Evolutionary conservation across 64 coral and sea anemone genomes (phyloP).

Genomic region (Dendrophyllia cribrosa): DNA sequence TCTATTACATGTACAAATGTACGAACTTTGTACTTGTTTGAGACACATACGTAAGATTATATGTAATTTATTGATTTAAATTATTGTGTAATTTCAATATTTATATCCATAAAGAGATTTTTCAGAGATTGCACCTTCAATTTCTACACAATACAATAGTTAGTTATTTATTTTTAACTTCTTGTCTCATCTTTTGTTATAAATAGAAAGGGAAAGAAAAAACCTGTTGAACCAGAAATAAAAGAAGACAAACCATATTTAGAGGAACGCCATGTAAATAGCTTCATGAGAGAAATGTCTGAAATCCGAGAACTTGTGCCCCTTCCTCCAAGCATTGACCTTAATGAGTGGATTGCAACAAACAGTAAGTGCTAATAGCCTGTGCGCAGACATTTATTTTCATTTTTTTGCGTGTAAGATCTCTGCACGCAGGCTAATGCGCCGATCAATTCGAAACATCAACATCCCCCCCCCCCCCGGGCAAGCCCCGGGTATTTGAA

Average conservation of each 20-base stretch:
- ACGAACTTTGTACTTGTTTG: neutral
- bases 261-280: slow-evolving; percentile 77
- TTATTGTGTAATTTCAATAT: no score
- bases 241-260: slow-evolving; percentile 97
- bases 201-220: slow-evolving; percentile 90
- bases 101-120: no score
- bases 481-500: no score
- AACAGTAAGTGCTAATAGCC: slow-evolving; percentile 76
- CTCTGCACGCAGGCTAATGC: no score
- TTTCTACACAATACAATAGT: neutral
- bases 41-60: neutral
- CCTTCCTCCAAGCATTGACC: slow-evolving; percentile 86
- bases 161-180: neutral
- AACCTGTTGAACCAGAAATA: slow-evolving; percentile 79
- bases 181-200: neutral
- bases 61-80: no score
- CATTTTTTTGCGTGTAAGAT: no score
- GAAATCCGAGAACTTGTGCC: slow-evolving; percentile 82
- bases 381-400: no score
- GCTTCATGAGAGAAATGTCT: slow-evolving; percentile 70
- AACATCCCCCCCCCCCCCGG: no score
- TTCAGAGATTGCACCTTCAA: no score
- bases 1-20: no score
- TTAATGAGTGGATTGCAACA: slow-evolving; percentile 96
- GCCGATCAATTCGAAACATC: no score